Base-by-base conservation (phyloP, 2,888 invertebrate genomes). In the Dilophus febrilis region DNA sequence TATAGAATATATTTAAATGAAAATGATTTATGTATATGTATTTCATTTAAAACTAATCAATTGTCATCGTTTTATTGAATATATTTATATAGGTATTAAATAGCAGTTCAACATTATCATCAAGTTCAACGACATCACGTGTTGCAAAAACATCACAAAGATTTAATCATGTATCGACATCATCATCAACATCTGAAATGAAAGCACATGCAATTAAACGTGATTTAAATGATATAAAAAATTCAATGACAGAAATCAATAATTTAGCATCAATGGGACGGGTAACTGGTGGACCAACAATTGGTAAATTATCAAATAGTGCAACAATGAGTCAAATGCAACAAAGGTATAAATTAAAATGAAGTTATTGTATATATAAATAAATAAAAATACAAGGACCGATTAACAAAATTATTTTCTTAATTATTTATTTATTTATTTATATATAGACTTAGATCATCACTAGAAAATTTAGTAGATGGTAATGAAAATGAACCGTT, bases 191-290 rank as follows among this genome's bases (percentile, higher is more conserved):
- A 46, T 75, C 77, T 53, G 83, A 83, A 67, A 74, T 80, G 69
- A 83, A 83, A 65, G 78, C 84, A 47, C 79, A 77, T 56, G 80
- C 80, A 43, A 75, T 85, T 65, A 83, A 84, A 64, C 80, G 79
- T 46, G 82, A 84, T 59, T 70, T 87, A 47, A 58, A 49, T 46
- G 61, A 60, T 47, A 58, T 63, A 40, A 78, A 86, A 61, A 81
- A 79, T 57, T 82, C 83, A 55, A 81, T 87, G 61, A 79, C 82
- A 45, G 85, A 86, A 66, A 85, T 87, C 76, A 85, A 83, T 65
- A 84, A 77, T 53, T 66, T 81, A 49, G 57, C 58, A 38, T 14
- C 44, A 19, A 49, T 55, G 48, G 55, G 57, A 39, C 53, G 56
- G n/a, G 29, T 22, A 6, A 27, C 39, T 10, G 33, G 39, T 36